phyloP scores from a whole-genome alignment of 2,888 invertebrate species.

The Thyatira batis region DNA sequence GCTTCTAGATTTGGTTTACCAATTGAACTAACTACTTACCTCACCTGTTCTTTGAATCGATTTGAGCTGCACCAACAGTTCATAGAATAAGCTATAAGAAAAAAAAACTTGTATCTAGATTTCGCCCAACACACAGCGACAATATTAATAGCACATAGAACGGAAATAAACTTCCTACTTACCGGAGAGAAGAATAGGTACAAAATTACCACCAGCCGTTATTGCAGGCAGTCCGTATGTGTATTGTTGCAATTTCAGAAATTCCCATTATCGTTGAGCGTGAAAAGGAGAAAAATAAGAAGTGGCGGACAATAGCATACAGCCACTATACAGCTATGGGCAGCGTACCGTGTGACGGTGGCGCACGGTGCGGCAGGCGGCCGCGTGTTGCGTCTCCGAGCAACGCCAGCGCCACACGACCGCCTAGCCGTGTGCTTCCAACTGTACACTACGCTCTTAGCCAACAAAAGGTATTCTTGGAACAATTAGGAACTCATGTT shows the following conservation, averaged over 20 bases:
- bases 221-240: slow-evolving; percentile 63
- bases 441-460: slow-evolving; percentile 1
- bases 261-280: slow-evolving; percentile 75
- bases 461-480: slow-evolving; percentile 18
- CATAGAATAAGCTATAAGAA: too few relatives aligned
- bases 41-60: too few relatives aligned
- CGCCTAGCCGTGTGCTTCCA: slow-evolving; percentile 4
- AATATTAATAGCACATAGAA: slow-evolving; percentile 8
- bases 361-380: slow-evolving; percentile 21
- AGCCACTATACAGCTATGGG: slow-evolving; percentile 15
- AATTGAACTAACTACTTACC: too few relatives aligned
- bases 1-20: too few relatives aligned
- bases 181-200: slow-evolving; percentile 49
- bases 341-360: slow-evolving; percentile 14
- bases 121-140: background rate
- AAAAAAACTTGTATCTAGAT: background rate
- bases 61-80: too few relatives aligned
- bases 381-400: slow-evolving; percentile 38
- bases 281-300: slow-evolving; percentile 74
- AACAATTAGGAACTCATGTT: slow-evolving; percentile 23
- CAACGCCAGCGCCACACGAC: slow-evolving; percentile 29
- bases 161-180: slow-evolving; percentile 48
- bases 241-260: slow-evolving; percentile 81
- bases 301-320: slow-evolving; percentile 63
- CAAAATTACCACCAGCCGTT: slow-evolving; percentile 58